Evolutionary conservation across 2,113 vertebrate species (phyloP).

Genomic region (Ptilorrhoa leucosticta): DNA sequence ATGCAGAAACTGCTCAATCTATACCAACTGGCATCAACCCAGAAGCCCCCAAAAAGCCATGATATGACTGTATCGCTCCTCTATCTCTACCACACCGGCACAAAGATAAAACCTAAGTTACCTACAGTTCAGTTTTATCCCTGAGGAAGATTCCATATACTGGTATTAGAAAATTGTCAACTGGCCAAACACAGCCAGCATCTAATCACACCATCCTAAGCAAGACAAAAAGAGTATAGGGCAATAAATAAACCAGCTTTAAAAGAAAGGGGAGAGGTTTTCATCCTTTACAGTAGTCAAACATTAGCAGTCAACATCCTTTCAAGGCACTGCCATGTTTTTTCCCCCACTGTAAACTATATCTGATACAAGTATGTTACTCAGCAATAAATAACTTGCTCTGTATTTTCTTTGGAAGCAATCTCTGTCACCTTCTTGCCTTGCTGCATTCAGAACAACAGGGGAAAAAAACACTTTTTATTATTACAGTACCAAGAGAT

Average conservation of each 20-base stretch:
- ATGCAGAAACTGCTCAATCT: not conserved
- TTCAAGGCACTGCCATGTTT: not conserved
- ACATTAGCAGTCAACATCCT: not conserved
- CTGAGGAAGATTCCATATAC: not conserved
- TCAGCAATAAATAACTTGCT: not conserved
- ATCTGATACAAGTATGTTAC: not conserved
- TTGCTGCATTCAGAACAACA: not conserved
- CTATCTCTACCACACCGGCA: not conserved
- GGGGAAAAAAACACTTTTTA: not conserved
- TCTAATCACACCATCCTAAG: not conserved
- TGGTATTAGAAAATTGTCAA: not conserved
- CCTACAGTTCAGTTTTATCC: not conserved
- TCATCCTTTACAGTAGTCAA: not conserved
- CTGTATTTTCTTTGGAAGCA: not conserved
- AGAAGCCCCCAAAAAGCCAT: not conserved
- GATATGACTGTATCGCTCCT: rapidly evolving
- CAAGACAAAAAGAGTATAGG: not conserved
- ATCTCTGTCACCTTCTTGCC: not conserved
- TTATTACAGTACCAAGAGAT: not conserved
- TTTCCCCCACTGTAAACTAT: not conserved
- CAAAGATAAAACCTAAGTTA: not conserved
- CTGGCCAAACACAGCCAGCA: not conserved
- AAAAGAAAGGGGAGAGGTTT: not conserved
- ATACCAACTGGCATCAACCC: not conserved
- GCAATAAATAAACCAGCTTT: not conserved